Conservation (phyloP, 1,140 invertebrate genomes). For the Metopolophium dirhodum region DNA sequence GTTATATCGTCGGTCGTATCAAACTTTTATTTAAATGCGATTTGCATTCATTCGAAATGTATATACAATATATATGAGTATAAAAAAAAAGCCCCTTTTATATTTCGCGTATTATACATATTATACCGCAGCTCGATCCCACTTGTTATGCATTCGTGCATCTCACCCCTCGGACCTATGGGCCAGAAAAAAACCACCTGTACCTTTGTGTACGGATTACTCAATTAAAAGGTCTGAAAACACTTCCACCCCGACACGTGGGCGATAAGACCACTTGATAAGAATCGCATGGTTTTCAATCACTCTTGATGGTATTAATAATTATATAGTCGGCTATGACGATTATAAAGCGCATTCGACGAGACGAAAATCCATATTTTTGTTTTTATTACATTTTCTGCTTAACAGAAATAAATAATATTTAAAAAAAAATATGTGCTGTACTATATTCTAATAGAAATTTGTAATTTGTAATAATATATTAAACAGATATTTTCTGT, state of each 20-base stretch:
- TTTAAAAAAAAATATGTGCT: not conserved
- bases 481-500: not conserved
- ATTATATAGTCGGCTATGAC: not conserved
- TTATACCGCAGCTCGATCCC: constrained; percentile 25
- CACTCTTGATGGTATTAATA: not conserved
- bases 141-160: constrained; percentile 54
- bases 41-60: constrained; percentile 54
- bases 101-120: not conserved
- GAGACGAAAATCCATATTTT: not conserved
- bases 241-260: constrained; percentile 41
- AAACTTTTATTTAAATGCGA: constrained; percentile 57
- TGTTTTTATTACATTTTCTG: not conserved
- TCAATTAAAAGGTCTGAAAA: constrained; percentile 52
- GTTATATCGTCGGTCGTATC: constrained; percentile 52
- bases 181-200: constrained; percentile 49
- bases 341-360: too few species aligned
- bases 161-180: not conserved
- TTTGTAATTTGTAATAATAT: not conserved
- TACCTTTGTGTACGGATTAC: constrained; percentile 55
- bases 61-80: constrained; percentile 12
- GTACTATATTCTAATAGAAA: not conserved
- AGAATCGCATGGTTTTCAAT: constrained; percentile 8
- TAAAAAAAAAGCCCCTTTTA: constrained; percentile 39
- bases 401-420: not conserved
- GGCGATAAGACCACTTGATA: constrained; percentile 48